Conservation (phyloP, 2,888 invertebrate species). For the Mylabris sibirica region DNA sequence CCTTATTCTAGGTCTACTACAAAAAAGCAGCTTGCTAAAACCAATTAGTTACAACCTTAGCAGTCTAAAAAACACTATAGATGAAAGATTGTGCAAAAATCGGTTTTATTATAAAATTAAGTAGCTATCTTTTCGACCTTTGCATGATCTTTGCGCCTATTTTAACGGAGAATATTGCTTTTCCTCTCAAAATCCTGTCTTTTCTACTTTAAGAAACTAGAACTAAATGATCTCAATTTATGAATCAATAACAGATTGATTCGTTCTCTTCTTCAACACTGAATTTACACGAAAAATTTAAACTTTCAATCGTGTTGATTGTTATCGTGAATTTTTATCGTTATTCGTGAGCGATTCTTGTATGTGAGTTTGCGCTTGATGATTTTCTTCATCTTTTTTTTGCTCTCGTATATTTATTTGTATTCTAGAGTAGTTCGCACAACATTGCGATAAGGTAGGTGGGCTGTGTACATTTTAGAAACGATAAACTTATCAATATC, state of each 20-base stretch:
- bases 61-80: not conserved
- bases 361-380: conserved; percentile 1
- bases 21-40: not conserved
- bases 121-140: not conserved
- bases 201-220: not conserved
- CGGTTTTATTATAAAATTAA: not conserved
- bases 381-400: not conserved
- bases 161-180: too few species aligned
- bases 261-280: too few species aligned
- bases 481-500: conserved; percentile 31
- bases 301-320: not conserved
- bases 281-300: not conserved
- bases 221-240: not conserved
- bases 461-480: not conserved
- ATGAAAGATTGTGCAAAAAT: not conserved
- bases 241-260: not conserved
- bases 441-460: conserved; percentile 5
- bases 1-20: not conserved
- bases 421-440: not conserved
- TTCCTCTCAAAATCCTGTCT: too few species aligned
- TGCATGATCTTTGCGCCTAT: too few species aligned
- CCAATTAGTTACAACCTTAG: not conserved
- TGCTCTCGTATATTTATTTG: not conserved
- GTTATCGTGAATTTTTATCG: not conserved
- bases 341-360: not conserved